A percentile compares a stretch with the other conserved stretches of the same genome.
These are phyloP conservation scores for Athrips mouffetella DNA, from an alignment of 2,888 invertebrate species.

Conservation along the genomic window DNA sequence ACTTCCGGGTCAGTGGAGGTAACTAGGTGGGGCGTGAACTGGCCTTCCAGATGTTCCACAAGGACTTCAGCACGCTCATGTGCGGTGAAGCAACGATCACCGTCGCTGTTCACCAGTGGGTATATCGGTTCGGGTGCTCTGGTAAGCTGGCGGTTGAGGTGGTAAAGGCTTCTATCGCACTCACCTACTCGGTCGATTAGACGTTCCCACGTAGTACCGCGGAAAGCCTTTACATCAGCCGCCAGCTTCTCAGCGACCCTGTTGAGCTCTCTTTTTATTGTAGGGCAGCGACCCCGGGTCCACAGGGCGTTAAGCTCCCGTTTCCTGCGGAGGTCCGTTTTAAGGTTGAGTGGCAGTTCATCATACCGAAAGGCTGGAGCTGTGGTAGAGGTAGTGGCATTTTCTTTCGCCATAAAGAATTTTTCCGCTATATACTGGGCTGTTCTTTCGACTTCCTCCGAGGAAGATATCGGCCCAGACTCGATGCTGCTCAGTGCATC, in stretches of 20 bases:
- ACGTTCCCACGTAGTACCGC: too few species aligned
- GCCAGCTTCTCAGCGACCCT: neutral
- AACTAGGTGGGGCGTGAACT: slow-evolving; percentile 3
- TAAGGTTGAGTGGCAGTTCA: neutral
- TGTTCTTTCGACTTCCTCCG: neutral
- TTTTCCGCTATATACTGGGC: too few species aligned
- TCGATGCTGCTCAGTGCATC: neutral
- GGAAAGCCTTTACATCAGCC: neutral
- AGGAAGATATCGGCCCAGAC: neutral
- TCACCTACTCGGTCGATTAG: too few species aligned
- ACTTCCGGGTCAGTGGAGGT: neutral
- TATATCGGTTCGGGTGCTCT: neutral
- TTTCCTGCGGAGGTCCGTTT: neutral
- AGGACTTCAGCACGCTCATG: slow-evolving; percentile 19
- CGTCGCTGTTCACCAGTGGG: slow-evolving; percentile 3
- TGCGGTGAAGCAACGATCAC: slow-evolving; percentile 11
- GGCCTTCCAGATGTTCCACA: slow-evolving; percentile 15
- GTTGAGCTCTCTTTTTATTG: neutral
- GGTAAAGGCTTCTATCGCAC: slow-evolving; percentile 1
- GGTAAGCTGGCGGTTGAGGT: slow-evolving; percentile 9
- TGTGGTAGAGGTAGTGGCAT: neutral
- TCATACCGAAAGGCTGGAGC: neutral
- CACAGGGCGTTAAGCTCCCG: neutral
- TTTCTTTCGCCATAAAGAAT: neutral
- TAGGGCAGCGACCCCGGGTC: neutral